phyloP scores from a whole-genome alignment of 2,113 vertebrate genomes.

The Orthochromis indermauri region DNA sequence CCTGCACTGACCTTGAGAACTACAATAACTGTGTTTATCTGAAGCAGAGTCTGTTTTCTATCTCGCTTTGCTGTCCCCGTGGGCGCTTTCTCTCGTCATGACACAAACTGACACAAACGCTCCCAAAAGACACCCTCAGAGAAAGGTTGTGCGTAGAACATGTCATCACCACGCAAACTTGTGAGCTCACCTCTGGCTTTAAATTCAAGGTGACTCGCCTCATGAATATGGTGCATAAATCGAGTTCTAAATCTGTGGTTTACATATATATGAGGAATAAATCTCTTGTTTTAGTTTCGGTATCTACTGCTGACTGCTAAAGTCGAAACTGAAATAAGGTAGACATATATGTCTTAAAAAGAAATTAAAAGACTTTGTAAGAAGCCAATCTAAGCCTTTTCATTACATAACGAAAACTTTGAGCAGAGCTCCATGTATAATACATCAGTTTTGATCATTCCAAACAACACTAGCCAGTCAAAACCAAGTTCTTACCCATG shows the following conservation, averaged over 20 bases:
- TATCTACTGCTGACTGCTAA: background rate
- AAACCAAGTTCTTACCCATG: background rate
- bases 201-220: conserved; percentile 6
- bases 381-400: background rate
- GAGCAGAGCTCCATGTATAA: background rate
- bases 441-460: background rate
- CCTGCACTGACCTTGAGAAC: conserved; percentile 37
- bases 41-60: conserved; percentile 44
- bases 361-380: background rate
- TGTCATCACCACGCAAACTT: background rate
- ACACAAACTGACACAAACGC: conserved; percentile 20
- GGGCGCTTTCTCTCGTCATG: conserved; percentile 35
- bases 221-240: background rate
- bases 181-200: background rate
- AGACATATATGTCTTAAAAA: too few relatives aligned
- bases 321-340: background rate
- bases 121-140: conserved; percentile 7
- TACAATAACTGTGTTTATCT: conserved; percentile 38
- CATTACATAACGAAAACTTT: background rate
- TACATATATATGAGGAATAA: background rate
- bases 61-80: conserved; percentile 22
- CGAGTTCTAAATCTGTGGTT: background rate
- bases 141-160: background rate
- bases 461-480: background rate
- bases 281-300: background rate